Evolutionary conservation across 2,797 vertebrate species (phyloP).

Genomic region (Merluccius polli): DNA sequence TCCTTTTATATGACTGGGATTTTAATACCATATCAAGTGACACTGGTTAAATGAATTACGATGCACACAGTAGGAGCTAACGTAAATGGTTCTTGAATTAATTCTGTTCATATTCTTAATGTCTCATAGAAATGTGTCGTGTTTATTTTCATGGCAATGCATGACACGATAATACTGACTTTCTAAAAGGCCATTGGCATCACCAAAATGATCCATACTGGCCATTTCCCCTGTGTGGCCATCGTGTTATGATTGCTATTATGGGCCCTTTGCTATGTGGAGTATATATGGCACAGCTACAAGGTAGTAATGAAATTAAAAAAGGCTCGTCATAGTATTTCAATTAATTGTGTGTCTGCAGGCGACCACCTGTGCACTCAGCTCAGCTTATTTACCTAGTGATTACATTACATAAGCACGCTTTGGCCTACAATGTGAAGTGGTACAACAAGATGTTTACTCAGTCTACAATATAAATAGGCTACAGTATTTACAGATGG

Average conservation of each 20-base stretch:
- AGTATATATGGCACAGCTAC: background rate
- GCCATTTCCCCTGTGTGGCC: background rate
- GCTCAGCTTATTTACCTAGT: slow-evolving; percentile 53
- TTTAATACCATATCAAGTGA: background rate
- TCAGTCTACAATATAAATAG: slow-evolving; percentile 40
- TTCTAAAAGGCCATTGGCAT: background rate
- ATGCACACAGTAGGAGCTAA: background rate
- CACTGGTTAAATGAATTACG: background rate
- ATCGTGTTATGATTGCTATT: background rate
- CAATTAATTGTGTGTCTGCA: slow-evolving; percentile 17
- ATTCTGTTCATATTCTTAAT: background rate
- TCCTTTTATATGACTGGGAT: background rate
- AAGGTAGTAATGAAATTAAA: background rate
- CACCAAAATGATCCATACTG: background rate
- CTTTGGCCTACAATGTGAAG: slow-evolving; percentile 51
- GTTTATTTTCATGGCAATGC: background rate
- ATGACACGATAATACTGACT: background rate
- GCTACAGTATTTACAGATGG: slow-evolving; percentile 43
- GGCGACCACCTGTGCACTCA: slow-evolving; percentile 33
- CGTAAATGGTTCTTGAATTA: background rate
- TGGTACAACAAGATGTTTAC: slow-evolving; percentile 51
- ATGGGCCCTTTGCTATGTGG: slow-evolving; percentile 8
- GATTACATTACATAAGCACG: slow-evolving; percentile 64
- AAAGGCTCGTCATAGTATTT: background rate
- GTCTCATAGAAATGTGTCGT: background rate